These are phyloP conservation scores for Notodonta dromedarius DNA, from an alignment of 2,888 invertebrate genomes.

Conservation along the genomic window DNA sequence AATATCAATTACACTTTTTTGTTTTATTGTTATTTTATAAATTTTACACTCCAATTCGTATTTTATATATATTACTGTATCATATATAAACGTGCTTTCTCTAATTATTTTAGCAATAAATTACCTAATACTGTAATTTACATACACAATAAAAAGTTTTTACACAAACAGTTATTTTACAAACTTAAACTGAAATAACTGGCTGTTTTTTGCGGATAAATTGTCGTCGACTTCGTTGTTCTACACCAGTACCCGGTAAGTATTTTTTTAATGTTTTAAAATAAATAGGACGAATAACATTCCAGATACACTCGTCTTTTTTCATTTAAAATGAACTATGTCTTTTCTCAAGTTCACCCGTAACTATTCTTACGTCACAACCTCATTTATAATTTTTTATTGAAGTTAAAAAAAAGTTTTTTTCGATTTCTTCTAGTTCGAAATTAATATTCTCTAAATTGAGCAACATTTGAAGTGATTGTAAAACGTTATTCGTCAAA, in stretches of 20 bases:
- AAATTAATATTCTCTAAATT: constrained; percentile 68
- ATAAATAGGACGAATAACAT: constrained; percentile 67
- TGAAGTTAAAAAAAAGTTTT: constrained; percentile 40
- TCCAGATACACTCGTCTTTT: constrained; percentile 52
- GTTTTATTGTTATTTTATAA: constrained; percentile 72
- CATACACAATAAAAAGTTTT: constrained; percentile 14
- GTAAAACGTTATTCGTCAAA: constrained; percentile 73
- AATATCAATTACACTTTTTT: constrained; percentile 77
- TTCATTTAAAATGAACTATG: constrained; percentile 60
- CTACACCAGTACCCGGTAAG: constrained; percentile 42
- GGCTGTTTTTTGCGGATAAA: constrained; percentile 9
- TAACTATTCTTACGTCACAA: constrained; percentile 76
- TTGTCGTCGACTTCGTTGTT: constrained; percentile 45
- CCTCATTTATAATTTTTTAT: constrained; percentile 60
- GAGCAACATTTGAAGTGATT: constrained; percentile 77
- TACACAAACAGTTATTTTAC: constrained; percentile 14
- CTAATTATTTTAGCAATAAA: constrained; percentile 51
- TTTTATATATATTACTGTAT: constrained; percentile 51
- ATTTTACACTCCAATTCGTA: constrained; percentile 64
- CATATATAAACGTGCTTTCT: constrained; percentile 57
- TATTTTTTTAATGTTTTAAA: constrained; percentile 24
- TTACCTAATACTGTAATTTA: constrained; percentile 26
- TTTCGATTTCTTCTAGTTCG: constrained; percentile 43
- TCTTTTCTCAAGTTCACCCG: constrained; percentile 47
- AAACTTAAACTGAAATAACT: constrained; percentile 10